Conservation (phyloP, 2,797 vertebrate species). For the Triplophysa yarkandensis region DNA sequence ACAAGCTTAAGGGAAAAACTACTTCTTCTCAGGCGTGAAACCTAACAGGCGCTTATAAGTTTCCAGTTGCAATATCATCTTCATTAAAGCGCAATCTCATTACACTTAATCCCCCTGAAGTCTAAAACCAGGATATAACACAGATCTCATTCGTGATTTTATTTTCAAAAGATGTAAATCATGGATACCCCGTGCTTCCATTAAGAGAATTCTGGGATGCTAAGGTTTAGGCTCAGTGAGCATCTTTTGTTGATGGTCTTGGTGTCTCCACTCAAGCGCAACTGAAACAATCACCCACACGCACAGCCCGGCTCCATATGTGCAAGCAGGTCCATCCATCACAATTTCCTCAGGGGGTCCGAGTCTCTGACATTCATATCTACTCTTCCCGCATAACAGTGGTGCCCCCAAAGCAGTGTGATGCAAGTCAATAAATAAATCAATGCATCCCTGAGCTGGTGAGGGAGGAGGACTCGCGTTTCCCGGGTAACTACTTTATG, state of each 20-base stretch:
- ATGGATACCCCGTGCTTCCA: background rate
- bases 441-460: constrained; percentile 33
- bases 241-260: background rate
- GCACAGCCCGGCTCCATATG: constrained; percentile 38
- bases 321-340: constrained; percentile 35
- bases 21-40: background rate
- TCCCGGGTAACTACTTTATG: constrained; percentile 16
- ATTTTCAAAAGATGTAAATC: background rate
- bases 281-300: constrained; percentile 15
- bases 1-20: background rate
- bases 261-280: background rate
- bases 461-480: background rate
- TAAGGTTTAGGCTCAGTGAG: background rate
- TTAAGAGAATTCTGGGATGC: background rate
- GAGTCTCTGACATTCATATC: constrained; percentile 36
- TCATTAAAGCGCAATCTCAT: background rate
- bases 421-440: constrained; percentile 47
- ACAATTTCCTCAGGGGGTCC: constrained; percentile 39
- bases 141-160: background rate
- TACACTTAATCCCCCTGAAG: background rate
- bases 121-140: background rate
- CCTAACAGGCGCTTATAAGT: background rate
- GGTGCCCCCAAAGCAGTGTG: constrained; percentile 21
- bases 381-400: constrained; percentile 26
- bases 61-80: background rate